Percentiles rank a stretch among this genome's conserved stretches.
Evolutionary conservation across 2,797 vertebrate genomes (phyloP).

Genomic region (Notolepis coatsorum): DNA sequence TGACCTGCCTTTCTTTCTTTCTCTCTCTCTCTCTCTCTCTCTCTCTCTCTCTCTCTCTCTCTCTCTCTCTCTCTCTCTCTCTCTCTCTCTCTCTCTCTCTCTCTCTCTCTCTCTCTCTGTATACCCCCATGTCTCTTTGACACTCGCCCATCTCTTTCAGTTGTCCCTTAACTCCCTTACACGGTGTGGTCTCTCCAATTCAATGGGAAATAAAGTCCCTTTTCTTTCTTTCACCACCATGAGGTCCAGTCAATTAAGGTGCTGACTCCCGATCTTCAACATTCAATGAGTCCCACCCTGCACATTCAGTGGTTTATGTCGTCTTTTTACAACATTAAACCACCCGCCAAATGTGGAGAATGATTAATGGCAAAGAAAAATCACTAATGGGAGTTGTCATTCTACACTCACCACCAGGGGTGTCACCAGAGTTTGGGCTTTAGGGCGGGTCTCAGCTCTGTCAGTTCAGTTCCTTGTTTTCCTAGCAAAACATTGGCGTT

Average conservation of each 20-base stretch:
- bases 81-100: conserved; percentile 14
- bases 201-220: conserved; percentile 56
- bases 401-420: conserved; percentile 1
- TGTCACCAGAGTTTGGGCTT: too few species aligned
- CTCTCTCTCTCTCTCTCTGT: conserved; percentile 18
- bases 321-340: conserved; percentile 38
- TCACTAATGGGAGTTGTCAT: neutral
- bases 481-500: too few species aligned
- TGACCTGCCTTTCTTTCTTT: conserved; percentile 33
- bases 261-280: conserved; percentile 64
- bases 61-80: neutral
- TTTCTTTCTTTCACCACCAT: conserved; percentile 41
- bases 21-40: neutral
- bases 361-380: conserved; percentile 3
- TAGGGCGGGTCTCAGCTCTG: too few species aligned
- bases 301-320: conserved; percentile 51
- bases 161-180: conserved; percentile 33
- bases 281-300: conserved; percentile 57
- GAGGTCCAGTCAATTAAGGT: conserved; percentile 64
- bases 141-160: conserved; percentile 32
- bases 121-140: conserved; percentile 27
- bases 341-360: conserved; percentile 1
- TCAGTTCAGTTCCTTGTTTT: too few species aligned
- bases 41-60: neutral
- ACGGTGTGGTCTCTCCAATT: conserved; percentile 47